Evolutionary conservation across 2,797 vertebrate genomes (phyloP).

Genomic region (Phrynocephalus guinanensis): DNA sequence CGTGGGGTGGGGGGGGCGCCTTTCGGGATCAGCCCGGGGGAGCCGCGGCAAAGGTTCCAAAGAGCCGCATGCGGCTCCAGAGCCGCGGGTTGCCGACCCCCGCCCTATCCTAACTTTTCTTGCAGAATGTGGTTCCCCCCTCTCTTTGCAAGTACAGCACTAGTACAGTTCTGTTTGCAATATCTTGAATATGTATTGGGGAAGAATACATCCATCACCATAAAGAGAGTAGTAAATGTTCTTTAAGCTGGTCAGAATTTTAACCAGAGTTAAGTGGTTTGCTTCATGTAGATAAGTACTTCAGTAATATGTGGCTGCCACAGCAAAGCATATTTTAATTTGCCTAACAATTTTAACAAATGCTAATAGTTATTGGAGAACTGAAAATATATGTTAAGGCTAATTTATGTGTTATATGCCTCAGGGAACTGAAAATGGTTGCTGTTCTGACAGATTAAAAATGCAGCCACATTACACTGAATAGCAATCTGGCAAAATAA

Average conservation of each 20-base stretch:
- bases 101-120: not conserved
- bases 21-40: too few species aligned
- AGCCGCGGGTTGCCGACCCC: too few species aligned
- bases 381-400: not conserved
- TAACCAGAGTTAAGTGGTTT: not conserved
- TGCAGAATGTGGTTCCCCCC: not conserved
- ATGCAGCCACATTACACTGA: too few species aligned
- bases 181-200: not conserved
- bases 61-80: too few species aligned
- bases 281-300: not conserved
- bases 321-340: not conserved
- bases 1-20: too few species aligned
- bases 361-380: not conserved
- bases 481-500: not conserved
- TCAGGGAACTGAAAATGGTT: not conserved
- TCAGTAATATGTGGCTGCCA: not conserved
- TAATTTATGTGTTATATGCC: not conserved
- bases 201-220: not conserved
- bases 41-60: too few species aligned
- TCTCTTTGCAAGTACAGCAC: not conserved
- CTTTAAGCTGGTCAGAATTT: not conserved
- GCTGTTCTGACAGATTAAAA: not conserved
- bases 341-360: not conserved
- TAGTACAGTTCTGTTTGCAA: not conserved
- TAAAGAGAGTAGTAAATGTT: not conserved